phyloP scores from a whole-genome alignment of 2,888 invertebrate species.

The Scelioninae gen. 1 region DNA sequence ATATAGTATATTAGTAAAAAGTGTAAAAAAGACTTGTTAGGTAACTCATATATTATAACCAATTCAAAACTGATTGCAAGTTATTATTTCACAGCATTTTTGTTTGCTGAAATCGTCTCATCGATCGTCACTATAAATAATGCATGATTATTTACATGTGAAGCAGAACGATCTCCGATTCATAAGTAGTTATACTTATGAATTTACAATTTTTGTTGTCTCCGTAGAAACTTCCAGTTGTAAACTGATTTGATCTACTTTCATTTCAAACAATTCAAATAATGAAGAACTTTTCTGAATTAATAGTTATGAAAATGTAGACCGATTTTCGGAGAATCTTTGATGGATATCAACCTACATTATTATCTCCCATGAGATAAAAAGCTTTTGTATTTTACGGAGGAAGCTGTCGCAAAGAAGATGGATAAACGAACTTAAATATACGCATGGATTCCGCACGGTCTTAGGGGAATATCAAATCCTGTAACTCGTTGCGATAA shows the following conservation, averaged over 20 bases:
- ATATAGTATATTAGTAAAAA: no score
- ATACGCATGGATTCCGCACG: conserved; percentile 30
- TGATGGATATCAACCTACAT: neutral
- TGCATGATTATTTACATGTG: conserved; percentile 29
- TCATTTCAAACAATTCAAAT: neutral
- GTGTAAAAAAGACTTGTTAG: no score
- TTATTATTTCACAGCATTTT: neutral
- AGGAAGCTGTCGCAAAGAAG: conserved; percentile 35
- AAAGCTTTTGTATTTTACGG: conserved; percentile 35
- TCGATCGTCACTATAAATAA: neutral
- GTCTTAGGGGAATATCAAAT: conserved; percentile 49
- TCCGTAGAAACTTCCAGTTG: neutral
- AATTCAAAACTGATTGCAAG: neutral
- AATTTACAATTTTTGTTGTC: neutral
- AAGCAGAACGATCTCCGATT: conserved; percentile 1
- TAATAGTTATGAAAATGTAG: neutral
- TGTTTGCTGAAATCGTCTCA: neutral
- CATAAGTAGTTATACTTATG: conserved; percentile 13
- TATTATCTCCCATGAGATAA: neutral
- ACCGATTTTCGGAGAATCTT: neutral
- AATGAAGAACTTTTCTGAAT: neutral
- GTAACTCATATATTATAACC: no score
- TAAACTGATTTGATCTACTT: neutral
- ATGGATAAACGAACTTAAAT: conserved; percentile 61
- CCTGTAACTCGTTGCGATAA: conserved; percentile 71